A percentile compares a stretch with the other conserved stretches of the same genome.
Evolutionary conservation across 2,797 vertebrate genomes (phyloP).

Genomic region (Poeciliopsis gracilis): DNA sequence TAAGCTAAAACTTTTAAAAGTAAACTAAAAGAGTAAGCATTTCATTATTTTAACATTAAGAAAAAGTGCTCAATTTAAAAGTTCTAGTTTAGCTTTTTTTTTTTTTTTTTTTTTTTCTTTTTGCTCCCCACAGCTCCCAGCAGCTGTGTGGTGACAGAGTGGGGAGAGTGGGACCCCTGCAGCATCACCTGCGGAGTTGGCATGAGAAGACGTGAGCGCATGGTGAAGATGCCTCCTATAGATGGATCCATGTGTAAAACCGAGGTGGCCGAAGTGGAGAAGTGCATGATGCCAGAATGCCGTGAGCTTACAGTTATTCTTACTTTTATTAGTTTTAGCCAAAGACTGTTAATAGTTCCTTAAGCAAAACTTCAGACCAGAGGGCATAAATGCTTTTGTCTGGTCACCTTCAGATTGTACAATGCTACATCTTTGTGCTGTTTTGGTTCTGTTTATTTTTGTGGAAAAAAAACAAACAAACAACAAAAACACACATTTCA

Average conservation of each 20-base stretch:
- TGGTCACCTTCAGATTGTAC: neutral
- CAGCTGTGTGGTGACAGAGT: constrained; percentile 93
- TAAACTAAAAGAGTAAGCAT: neutral
- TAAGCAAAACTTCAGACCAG: neutral
- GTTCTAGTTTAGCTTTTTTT: neutral
- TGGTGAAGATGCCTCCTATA: constrained; percentile 94
- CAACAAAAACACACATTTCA: neutral
- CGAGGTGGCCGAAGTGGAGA: constrained; percentile 89
- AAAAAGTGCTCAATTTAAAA: neutral
- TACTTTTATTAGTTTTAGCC: neutral
- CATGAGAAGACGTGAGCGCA: constrained; percentile 89
- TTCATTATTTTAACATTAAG: neutral
- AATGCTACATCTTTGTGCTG: neutral
- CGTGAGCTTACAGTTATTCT: constrained; percentile 78
- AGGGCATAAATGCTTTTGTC: neutral
- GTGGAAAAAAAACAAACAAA: too few species aligned
- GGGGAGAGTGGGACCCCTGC: constrained; percentile 94
- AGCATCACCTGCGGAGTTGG: constrained; percentile 91
- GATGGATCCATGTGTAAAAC: constrained; percentile 91
- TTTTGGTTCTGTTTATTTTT: neutral
- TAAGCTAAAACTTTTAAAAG: neutral
- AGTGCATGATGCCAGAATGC: constrained; percentile 98
- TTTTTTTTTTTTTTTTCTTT: neutral
- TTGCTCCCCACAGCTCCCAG: constrained; percentile 81
- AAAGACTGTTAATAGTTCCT: neutral